Evolutionary conservation across 1,140 invertebrate species (phyloP).

Genomic region (Pentalonia nigronervosa): DNA sequence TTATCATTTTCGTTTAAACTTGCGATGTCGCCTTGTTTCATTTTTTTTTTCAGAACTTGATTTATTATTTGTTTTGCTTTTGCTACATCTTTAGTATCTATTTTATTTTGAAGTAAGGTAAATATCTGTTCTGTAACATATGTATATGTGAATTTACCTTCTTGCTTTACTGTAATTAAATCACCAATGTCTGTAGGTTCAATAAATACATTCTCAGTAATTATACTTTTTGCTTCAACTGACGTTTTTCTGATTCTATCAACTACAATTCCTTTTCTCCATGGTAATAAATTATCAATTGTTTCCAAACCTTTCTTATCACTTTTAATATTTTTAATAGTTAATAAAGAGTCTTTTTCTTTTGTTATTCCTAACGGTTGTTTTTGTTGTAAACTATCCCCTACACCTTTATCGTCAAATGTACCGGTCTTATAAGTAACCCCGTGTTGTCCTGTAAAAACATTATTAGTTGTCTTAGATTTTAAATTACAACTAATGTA

Average conservation of each 20-base stretch:
- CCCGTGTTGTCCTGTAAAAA: slow-evolving; percentile 49
- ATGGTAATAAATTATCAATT: background rate
- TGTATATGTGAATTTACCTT: background rate
- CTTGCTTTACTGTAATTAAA: slow-evolving; percentile 15
- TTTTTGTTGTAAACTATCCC: background rate
- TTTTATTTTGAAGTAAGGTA: slow-evolving; percentile 20
- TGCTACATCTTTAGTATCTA: slow-evolving; percentile 15
- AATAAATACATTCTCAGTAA: slow-evolving; percentile 7
- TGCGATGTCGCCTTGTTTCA: slow-evolving; percentile 9
- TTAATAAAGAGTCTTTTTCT: background rate
- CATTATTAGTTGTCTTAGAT: background rate
- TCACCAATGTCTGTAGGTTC: background rate
- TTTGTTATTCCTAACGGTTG: background rate
- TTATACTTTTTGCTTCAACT: slow-evolving; percentile 1
- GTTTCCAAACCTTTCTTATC: background rate
- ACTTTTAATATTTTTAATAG: background rate
- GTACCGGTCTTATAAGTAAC: slow-evolving; percentile 35
- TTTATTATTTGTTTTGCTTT: slow-evolving; percentile 59
- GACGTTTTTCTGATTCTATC: background rate
- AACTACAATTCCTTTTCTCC: background rate
- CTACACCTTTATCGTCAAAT: slow-evolving; percentile 49
- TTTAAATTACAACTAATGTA: background rate
- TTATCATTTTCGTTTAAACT: slow-evolving; percentile 24
- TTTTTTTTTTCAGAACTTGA: slow-evolving; percentile 50
- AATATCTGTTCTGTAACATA: slow-evolving; percentile 44